These are phyloP conservation scores for Psittacus erithacus DNA, from an alignment of 2,113 vertebrate species.

Conservation along the genomic window DNA sequence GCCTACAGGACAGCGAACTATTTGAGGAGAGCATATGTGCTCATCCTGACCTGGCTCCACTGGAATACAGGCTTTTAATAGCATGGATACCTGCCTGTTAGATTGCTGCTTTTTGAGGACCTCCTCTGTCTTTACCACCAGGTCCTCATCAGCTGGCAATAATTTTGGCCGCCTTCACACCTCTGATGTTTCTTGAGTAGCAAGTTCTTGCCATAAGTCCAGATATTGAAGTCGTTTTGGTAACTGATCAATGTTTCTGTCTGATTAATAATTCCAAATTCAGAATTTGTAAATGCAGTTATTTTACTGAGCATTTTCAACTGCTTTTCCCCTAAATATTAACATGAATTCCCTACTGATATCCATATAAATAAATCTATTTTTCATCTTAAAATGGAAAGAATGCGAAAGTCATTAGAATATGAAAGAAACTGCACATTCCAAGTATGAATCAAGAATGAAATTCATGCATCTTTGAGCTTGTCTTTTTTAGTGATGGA, in stretches of 20 bases:
- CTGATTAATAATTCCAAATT: background rate
- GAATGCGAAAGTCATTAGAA: background rate
- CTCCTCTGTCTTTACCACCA: background rate
- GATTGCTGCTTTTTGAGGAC: background rate
- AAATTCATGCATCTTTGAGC: background rate
- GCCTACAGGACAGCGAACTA: background rate
- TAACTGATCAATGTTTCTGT: background rate
- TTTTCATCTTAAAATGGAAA: background rate
- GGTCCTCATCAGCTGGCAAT: background rate
- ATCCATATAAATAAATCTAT: background rate
- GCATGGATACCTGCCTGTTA: background rate
- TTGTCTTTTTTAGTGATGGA: background rate
- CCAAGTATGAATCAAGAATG: background rate
- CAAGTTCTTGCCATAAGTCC: background rate
- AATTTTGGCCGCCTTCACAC: background rate
- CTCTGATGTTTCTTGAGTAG: background rate
- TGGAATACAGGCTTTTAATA: background rate
- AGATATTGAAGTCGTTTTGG: background rate
- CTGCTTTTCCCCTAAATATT: background rate
- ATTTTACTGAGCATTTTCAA: background rate
- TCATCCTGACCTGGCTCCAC: background rate
- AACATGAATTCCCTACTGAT: background rate
- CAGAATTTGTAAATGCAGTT: background rate
- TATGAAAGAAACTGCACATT: background rate
- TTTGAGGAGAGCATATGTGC: background rate